Conservation (phyloP, 2,797 vertebrate genomes). For the Cynopterus sphinx region DNA sequence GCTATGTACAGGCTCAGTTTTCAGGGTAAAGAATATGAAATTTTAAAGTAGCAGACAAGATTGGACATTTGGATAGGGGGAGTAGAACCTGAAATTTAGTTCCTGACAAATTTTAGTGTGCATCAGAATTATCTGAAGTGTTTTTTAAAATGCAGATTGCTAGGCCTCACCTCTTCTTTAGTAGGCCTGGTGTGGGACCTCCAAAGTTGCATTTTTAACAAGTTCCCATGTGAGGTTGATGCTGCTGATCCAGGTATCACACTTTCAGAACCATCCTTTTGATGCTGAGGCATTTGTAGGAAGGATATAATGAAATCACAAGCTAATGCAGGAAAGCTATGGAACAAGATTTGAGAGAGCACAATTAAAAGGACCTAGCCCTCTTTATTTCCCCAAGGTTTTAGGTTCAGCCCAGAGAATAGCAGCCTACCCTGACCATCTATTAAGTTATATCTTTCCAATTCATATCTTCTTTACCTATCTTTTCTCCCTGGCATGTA, state of each 20-base stretch:
- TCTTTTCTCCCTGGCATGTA: not conserved
- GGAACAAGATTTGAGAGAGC: not conserved
- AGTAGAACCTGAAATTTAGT: conserved; percentile 7
- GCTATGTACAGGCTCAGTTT: not conserved
- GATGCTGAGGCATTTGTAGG: not conserved
- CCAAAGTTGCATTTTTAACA: not conserved
- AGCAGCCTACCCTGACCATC: not conserved
- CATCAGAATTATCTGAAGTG: not conserved
- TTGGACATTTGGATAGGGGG: not conserved
- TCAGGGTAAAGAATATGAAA: not conserved
- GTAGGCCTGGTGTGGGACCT: not conserved
- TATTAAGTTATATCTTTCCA: not conserved
- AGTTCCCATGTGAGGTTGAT: not conserved
- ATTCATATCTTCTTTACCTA: not conserved
- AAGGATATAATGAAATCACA: not conserved
- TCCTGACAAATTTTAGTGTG: conserved; percentile 1
- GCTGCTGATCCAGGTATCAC: not conserved
- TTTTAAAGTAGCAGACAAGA: not conserved
- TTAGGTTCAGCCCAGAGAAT: not conserved
- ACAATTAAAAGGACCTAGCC: not conserved
- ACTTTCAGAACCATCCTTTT: not conserved
- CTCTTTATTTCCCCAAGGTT: not conserved
- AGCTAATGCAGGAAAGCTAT: not conserved
- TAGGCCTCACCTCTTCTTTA: not conserved
- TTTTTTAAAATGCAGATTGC: conserved; percentile 8